Conservation (phyloP, 2,113 vertebrate species). For the Aramus guarauna region DNA sequence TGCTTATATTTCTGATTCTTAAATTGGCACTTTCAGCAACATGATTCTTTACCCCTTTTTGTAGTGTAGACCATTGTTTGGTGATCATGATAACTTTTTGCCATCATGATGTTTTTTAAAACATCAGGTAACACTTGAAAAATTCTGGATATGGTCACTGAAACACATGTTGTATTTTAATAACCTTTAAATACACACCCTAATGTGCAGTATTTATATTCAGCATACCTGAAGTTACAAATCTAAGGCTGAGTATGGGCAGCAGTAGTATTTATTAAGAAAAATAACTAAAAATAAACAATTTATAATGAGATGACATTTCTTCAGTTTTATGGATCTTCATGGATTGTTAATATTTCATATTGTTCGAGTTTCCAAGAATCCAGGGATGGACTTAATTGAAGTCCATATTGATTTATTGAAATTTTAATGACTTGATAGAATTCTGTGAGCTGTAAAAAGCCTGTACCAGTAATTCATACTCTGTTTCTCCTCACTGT, state of each 20-base stretch:
- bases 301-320: neutral
- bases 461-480: neutral
- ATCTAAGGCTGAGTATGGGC: neutral
- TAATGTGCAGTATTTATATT: neutral
- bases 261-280: neutral
- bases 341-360: neutral
- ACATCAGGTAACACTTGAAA: neutral
- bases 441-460: neutral
- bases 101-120: neutral
- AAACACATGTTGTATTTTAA: neutral
- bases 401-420: neutral
- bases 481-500: neutral
- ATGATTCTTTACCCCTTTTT: neutral
- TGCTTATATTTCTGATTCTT: constrained; percentile 10
- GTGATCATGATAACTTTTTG: neutral
- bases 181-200: neutral
- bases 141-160: neutral
- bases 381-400: neutral
- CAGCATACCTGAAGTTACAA: neutral
- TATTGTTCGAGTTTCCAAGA: neutral
- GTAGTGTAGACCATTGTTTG: neutral
- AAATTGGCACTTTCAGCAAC: neutral
- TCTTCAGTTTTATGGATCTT: neutral
- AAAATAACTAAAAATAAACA: neutral
- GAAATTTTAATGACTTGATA: neutral